A percentile compares a stretch with the other conserved stretches of the same genome.
Conservation (phyloP, 2,113 vertebrate species). For the Donacobius atricapilla region DNA sequence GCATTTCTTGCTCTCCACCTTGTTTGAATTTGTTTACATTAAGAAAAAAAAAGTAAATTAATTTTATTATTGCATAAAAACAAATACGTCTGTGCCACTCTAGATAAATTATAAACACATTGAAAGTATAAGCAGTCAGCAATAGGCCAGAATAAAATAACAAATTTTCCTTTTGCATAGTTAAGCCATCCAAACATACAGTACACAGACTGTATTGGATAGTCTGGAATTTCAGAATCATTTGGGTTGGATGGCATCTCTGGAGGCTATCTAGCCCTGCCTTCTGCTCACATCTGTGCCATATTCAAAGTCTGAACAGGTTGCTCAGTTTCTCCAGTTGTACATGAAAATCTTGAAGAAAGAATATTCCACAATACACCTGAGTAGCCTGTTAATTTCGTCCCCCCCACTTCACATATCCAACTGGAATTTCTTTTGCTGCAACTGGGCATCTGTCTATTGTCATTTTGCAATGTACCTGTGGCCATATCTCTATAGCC, state of each 20-base stretch:
- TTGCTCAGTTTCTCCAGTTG: neutral
- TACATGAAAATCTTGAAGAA: neutral
- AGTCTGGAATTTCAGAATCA: neutral
- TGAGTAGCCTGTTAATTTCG: neutral
- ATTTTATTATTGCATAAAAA: neutral
- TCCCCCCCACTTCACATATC: rapidly evolving
- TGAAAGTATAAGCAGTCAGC: neutral
- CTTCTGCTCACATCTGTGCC: neutral
- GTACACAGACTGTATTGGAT: neutral
- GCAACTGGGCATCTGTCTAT: neutral
- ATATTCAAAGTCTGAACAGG: neutral
- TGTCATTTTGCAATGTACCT: neutral
- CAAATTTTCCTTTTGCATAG: neutral
- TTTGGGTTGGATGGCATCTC: neutral
- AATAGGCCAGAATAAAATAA: neutral
- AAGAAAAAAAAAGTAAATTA: neutral
- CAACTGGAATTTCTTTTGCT: neutral
- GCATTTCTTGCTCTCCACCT: neutral
- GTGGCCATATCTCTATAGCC: neutral
- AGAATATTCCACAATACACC: neutral
- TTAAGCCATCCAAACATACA: neutral
- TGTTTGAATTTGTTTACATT: neutral
- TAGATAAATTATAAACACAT: neutral
- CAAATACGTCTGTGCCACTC: neutral
- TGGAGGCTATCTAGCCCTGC: neutral